Percentiles rank a stretch among this genome's conserved stretches.
Conservation (phyloP, 2,888 invertebrate species). For the Sceliomorpha sp. region DNA sequence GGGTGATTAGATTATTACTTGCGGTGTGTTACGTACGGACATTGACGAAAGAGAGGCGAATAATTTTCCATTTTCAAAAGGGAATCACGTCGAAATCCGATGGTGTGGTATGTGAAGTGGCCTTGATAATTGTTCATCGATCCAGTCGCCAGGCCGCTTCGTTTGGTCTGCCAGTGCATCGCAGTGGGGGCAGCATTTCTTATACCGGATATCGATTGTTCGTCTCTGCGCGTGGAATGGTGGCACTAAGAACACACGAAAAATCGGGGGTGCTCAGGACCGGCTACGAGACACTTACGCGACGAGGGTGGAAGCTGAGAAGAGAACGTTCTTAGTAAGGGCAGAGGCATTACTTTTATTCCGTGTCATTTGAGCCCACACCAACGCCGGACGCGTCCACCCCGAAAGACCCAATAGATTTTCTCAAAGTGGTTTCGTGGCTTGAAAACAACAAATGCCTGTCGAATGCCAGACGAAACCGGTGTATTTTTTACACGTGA, state of each 20-base stretch:
- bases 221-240: slow-evolving; percentile 61
- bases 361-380: slow-evolving; percentile 80
- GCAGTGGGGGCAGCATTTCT: slow-evolving; percentile 67
- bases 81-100: slow-evolving; percentile 34
- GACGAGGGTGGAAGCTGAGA: slow-evolving; percentile 58
- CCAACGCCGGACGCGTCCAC: slow-evolving; percentile 62
- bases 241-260: slow-evolving; percentile 58
- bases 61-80: slow-evolving; percentile 44
- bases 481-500: slow-evolving; percentile 30
- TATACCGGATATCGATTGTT: slow-evolving; percentile 76
- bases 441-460: slow-evolving; percentile 54
- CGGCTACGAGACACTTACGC: slow-evolving; percentile 51
- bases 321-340: slow-evolving; percentile 65
- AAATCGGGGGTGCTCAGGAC: slow-evolving; percentile 45
- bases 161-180: slow-evolving; percentile 56
- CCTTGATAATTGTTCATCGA: slow-evolving; percentile 69
- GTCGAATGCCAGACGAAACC: slow-evolving; percentile 38
- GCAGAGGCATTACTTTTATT: slow-evolving; percentile 77
- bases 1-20: slow-evolving; percentile 39
- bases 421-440: slow-evolving; percentile 74
- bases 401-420: slow-evolving; percentile 75
- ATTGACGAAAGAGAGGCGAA: slow-evolving; percentile 24
- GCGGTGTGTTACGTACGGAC: slow-evolving; percentile 1
- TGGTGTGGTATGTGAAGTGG: slow-evolving; percentile 50
- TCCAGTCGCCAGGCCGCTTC: slow-evolving; percentile 54